phyloP scores from a whole-genome alignment of 2,888 invertebrate genomes.

The Nezara viridula region DNA sequence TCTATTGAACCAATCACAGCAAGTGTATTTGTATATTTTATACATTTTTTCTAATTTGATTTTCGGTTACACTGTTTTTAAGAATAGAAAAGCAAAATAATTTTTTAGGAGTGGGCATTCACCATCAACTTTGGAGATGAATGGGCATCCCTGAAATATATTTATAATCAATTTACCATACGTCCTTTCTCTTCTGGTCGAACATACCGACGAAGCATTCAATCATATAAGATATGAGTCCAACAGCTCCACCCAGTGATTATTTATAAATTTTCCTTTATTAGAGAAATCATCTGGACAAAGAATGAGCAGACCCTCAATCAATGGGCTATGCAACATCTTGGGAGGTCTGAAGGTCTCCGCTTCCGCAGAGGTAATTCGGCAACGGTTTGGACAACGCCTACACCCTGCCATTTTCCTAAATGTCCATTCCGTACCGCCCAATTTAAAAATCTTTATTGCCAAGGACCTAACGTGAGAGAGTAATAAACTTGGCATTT shows the following conservation, averaged over 20 bases:
- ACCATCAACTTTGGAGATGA: too few relatives aligned
- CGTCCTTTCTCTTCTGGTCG: too few relatives aligned
- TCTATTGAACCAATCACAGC: too few relatives aligned
- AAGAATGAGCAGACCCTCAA: neutral
- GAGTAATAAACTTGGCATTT: neutral
- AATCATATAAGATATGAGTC: too few relatives aligned
- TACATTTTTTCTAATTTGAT: too few relatives aligned
- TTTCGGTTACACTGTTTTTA: too few relatives aligned
- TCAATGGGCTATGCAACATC: neutral
- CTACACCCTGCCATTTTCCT: neutral
- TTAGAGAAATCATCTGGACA: neutral
- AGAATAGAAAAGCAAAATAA: too few relatives aligned
- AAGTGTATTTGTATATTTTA: too few relatives aligned
- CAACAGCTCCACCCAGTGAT: neutral
- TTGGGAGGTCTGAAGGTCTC: slow-evolving; percentile 5
- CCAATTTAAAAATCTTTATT: neutral
- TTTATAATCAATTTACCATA: too few relatives aligned
- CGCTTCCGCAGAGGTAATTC: neutral
- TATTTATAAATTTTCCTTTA: slow-evolving; percentile 37
- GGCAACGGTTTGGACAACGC: neutral
- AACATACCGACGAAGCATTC: too few relatives aligned
- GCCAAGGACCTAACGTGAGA: neutral
- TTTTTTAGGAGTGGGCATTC: too few relatives aligned
- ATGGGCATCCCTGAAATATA: too few relatives aligned
- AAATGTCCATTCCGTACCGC: neutral